Base-by-base conservation (phyloP, 92 coral and sea anemone genomes). In the Actinernus sp. region DNA sequence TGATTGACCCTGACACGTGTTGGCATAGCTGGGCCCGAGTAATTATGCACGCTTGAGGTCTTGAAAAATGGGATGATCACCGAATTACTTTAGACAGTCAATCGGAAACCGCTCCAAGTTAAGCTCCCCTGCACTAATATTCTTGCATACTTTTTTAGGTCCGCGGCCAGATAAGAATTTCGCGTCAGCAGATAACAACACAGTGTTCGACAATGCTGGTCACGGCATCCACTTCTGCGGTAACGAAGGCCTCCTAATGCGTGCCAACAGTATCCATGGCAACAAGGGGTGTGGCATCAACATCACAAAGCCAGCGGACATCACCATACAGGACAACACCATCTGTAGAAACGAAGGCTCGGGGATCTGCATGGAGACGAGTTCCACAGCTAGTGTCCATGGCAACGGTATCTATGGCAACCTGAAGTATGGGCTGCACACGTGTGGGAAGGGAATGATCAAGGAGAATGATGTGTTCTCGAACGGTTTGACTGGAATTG, bases 401-500 rank as follows among this genome's bases (percentile, higher is more conserved):
- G 97, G 96, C 43, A 94, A 94, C 69, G 91, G 98, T 76, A 76
- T 94, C 77, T 86, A 88, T 85, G 96, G 96, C 58, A 94, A 94
- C 84, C 89, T 37, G 18, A 84, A 81, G 53, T 70, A 75, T 21
- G 98, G 98, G 11, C 63, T 94, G 41, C 82, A 78, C 50, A 77
- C 86, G 19, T 71, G 85, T 2, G 98, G 98, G 4, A 92, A 88
- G 43, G 98, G 98, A 2, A 45, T 81, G n/a, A 71, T 94, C 18
- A 89, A 84, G 29, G 97, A 94, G 56, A 94, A 94, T 72, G 98
- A 94, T 55, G 85, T 91, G 43, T 73, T 94, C 40, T 88, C 92
- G 44, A 94, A 94, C 62, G 49, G 59, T 40, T 25, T 65, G 37
- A 79, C 77, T 34, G 98, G 94, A 5, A 65, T 94, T 40, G 86